Base-by-base conservation (phyloP, 1,140 invertebrate genomes). In the Habropoda laboriosa region DNA sequence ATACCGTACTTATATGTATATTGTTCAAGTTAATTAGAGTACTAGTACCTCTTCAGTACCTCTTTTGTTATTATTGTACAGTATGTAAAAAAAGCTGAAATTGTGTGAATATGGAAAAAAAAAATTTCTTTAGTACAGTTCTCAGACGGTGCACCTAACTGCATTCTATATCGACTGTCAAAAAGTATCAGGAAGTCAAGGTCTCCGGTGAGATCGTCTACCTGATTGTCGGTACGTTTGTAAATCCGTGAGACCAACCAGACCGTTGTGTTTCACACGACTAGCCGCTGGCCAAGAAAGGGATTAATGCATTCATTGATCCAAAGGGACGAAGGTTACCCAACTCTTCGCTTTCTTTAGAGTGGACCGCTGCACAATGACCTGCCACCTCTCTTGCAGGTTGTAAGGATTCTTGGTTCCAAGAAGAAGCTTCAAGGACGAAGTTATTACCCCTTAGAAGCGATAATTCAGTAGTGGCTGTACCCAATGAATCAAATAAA, bases 331-430 rank as follows among this genome's bases (percentile, higher is more conserved):
- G 51, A 64, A 49, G 30, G 35, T 49, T 21, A 7, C 58, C 40
- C 45, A 27, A 74, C 32, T 79, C 66, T 76, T 76, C 72, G 30
- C 57, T 64, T 78, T 42, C 27, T 51, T 47, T n/a, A 38, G 10
- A 74, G 49, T 70, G 75, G 53, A 16, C 27, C 2, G 18, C 4
- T 18, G 38, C 27, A 71, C 67, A 45, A 71, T 71, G 55, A 47
- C 3, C 12, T n/a, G 10, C 38, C 27, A 27, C 2, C 24, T 45
- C 18, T 24, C 12, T 18, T 6, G 10, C 32, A 38, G 16, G 13
- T 18, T 7, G 35, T 24, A n/a, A 13, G 21, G 24, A 38, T 40
- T 16, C n/a, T 40, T 55, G 35, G 16, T 55, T 67, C 64, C 8
- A 47, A 47, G 40, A 64, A 64, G n/a, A 27, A 21, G 32, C n/a